Base-by-base conservation (phyloP, 2,113 vertebrate species). In the Zootoca vivipara region DNA sequence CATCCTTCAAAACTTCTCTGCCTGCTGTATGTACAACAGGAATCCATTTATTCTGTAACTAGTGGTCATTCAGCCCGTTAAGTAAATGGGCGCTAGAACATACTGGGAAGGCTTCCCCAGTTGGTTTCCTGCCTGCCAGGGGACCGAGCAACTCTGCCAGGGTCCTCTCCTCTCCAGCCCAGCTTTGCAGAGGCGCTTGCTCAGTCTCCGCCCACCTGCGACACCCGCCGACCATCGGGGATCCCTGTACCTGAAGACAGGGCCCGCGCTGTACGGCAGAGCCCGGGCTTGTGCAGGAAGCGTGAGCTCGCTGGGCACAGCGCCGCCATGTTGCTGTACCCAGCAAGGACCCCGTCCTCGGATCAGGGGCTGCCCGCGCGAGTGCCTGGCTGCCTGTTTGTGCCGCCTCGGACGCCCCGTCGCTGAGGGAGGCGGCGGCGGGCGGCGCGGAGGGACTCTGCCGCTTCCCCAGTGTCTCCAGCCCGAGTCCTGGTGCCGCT, bases 271-370 rank as follows among this genome's bases (percentile, higher is more conserved):
- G 91, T 85, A 92, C 92, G 87, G 77, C 83, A 58, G 52, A 92
- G 75, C 93, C 79, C 70, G 7, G 56, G 0, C 28, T 1, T 35
- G 1, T 12, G 4, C 0, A 2, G 72, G 1, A 84, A 15, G 3
- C 62, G 35, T 64, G 9, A 0, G 26, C 86, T 79, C 85, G 67
- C 24, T 28, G 72, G 9, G 88, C 92, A 90, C 81, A 95, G 95
- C 85, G 93, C 92, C 93, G 95, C 95, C 95, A 95, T 95, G 85
- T 87, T 93, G 95, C 88, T 93, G 95, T 94, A 95, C 18, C 46
- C 4, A 13, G 0, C 1, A 28, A 4, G 22, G 6, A 12, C 18
- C 13, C 13, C 28, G 46, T 1, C 22, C 16, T 4, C 1, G 28
- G 8, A 3, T 35, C 79, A 35, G 33, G 7, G 35, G 70, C 52